Evolutionary conservation across 2,888 invertebrate genomes (phyloP).

Genomic region (Petrolisthes cinctipes): DNA sequence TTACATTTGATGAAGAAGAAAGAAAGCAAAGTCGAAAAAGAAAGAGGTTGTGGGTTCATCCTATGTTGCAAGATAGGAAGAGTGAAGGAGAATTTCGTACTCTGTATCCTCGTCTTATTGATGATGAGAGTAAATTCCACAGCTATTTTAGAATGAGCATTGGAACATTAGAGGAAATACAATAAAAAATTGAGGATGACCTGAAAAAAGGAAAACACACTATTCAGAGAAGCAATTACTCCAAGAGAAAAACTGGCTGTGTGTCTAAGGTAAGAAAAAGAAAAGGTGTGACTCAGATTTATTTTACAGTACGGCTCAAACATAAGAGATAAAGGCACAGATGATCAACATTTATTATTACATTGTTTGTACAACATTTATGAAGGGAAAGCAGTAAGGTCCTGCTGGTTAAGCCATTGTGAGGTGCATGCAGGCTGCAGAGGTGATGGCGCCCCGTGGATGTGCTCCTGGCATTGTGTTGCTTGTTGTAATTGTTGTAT

Average conservation of each 20-base stretch:
- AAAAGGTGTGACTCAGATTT: not conserved
- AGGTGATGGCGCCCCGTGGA: slow-evolving; percentile 34
- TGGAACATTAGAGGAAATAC: slow-evolving; percentile 27
- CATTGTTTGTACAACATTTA: slow-evolving; percentile 25
- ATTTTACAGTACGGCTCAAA: slow-evolving; percentile 3
- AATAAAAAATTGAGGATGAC: slow-evolving; percentile 30
- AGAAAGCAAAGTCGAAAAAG: not conserved
- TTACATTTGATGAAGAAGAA: slow-evolving; percentile 10
- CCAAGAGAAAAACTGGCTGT: slow-evolving; percentile 27
- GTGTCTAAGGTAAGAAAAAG: slow-evolving; percentile 9
- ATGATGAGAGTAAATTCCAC: slow-evolving; percentile 22
- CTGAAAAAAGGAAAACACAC: slow-evolving; percentile 40
- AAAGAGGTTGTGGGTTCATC: slow-evolving; percentile 13
- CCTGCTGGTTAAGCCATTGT: slow-evolving; percentile 26
- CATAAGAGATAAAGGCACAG: not conserved
- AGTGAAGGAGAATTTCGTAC: slow-evolving; percentile 14
- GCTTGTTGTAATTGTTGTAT: slow-evolving; percentile 25
- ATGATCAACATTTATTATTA: slow-evolving; percentile 5
- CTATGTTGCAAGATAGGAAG: slow-evolving; percentile 18
- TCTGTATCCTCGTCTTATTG: slow-evolving; percentile 26
- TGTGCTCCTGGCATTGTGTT: slow-evolving; percentile 36
- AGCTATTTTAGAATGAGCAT: slow-evolving; percentile 34
- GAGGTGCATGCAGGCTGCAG: slow-evolving; percentile 22
- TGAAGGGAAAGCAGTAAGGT: slow-evolving; percentile 22
- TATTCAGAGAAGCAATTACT: slow-evolving; percentile 40